Percentiles rank a stretch among this genome's conserved stretches.
phyloP scores from a whole-genome alignment of 2,888 invertebrate species.

The Falcaria lacertinaria region DNA sequence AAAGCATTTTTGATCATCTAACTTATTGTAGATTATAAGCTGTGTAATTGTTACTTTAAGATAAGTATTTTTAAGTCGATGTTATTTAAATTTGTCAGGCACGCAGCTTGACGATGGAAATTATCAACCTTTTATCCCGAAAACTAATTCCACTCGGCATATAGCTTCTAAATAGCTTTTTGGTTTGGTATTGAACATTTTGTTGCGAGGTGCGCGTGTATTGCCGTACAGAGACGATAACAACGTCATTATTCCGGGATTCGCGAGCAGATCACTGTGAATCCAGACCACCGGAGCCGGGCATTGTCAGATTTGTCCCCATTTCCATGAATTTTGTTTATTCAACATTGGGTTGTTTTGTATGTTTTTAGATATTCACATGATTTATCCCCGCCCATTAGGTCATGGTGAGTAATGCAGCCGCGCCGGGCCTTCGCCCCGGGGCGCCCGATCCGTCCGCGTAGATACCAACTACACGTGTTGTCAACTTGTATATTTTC shows the following conservation, averaged over 20 bases:
- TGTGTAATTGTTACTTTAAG: too few relatives aligned
- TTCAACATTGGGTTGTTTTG: constrained; percentile 65
- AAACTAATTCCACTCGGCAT: too few relatives aligned
- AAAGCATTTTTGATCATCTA: too few relatives aligned
- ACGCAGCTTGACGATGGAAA: too few relatives aligned
- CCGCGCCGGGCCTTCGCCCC: constrained; percentile 54
- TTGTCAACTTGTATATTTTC: constrained; percentile 79
- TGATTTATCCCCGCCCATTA: constrained; percentile 77
- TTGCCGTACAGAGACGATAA: constrained; percentile 6
- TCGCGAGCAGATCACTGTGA: constrained; percentile 46
- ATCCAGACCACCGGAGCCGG: constrained; percentile 57
- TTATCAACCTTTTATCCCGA: too few relatives aligned
- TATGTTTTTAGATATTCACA: constrained; percentile 60
- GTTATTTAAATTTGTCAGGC: too few relatives aligned
- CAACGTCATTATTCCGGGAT: constrained; percentile 37
- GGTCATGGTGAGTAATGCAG: constrained; percentile 74
- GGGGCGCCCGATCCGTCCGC: constrained; percentile 70
- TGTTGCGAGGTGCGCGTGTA: not conserved
- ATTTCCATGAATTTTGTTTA: constrained; percentile 78
- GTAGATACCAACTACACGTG: constrained; percentile 74
- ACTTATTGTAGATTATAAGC: too few relatives aligned
- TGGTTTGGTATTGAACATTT: not conserved
- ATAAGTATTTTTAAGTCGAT: too few relatives aligned
- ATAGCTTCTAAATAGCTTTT: too few relatives aligned
- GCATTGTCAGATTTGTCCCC: constrained; percentile 71